Base-by-base conservation (phyloP, 2,113 vertebrate species). In the Nannospalax galili region DNA sequence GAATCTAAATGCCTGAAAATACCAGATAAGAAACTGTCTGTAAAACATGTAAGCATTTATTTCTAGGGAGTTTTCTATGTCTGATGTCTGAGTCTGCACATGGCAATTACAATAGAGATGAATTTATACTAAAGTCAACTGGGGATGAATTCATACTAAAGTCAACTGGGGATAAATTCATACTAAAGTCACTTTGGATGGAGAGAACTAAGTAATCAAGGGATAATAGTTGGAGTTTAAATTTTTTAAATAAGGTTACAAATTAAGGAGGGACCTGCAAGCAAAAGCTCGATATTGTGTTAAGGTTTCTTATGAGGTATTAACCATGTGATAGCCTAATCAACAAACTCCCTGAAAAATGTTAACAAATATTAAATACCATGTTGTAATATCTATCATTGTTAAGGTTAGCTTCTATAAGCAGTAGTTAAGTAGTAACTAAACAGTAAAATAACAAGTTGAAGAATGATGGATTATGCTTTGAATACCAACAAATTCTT, bases 121-220 rank as follows among this genome's bases (percentile, higher is more conserved):
- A n/a, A n/a, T n/a, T n/a, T n/a, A n/a, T n/a, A 77, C 16, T n/a
- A 58, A 5, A 93, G 60, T 75, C 32, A 7, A 1, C 24, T 89
- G 93, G 89, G 42, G 42, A 40, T 60, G 72, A 35, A 89, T 78
- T 91, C 45, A 37, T 40, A 79, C 3, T 65, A 32, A 95, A 92
- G 90, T 81, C 35, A 79, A n/a, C n/a, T 89, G 93, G 89, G 42
- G 42, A 40, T 60, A 75, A 35, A 89, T 78, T 91, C 45, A 37
- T 40, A 79, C 3, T 65, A 32, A 95, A 92, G 90, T 81, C 35
- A 79, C 62, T 69, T 78, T 67, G 20, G 30, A 82, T 70, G 67
- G 37, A 85, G 88, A 88, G 26, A 94, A 24, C 7, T 56, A 75
- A 65, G 37, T 92, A 93, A 90, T 91, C 89, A 84, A 93, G 60